Evolutionary conservation across 2,113 vertebrate species (phyloP).

Genomic region (Pteronura brasiliensis): DNA sequence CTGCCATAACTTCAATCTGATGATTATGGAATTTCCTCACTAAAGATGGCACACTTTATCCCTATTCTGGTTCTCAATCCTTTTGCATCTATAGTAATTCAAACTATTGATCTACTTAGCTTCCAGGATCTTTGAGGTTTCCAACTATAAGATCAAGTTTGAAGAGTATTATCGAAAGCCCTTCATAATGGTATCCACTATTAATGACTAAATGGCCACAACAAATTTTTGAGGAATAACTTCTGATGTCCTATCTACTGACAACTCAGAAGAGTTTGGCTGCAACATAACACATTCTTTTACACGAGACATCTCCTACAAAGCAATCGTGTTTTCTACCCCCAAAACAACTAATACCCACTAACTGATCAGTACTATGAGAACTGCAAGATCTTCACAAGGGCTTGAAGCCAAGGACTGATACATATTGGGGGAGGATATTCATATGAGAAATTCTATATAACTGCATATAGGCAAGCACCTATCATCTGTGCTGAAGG

Average conservation of each 20-base stretch:
- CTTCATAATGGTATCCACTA: not conserved
- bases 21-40: not conserved
- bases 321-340: not conserved
- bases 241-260: not conserved
- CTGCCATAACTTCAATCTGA: not conserved
- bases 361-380: not conserved
- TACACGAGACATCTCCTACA: not conserved
- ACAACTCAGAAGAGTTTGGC: not conserved
- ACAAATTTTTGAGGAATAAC: not conserved
- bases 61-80: not conserved
- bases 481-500: not conserved
- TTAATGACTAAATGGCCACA: not conserved
- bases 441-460: not conserved
- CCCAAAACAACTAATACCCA: not conserved
- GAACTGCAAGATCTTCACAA: not conserved
- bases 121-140: not conserved
- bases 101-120: not conserved
- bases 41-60: not conserved
- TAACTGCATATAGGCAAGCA: not conserved
- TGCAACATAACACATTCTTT: slow-evolving; percentile 17
- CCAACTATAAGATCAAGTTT: not conserved
- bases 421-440: not conserved
- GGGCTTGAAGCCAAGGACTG: not conserved
- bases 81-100: not conserved
- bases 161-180: not conserved